Evolutionary conservation across 2,888 invertebrate species (phyloP).

Genomic region (Osmoderma eremita): DNA sequence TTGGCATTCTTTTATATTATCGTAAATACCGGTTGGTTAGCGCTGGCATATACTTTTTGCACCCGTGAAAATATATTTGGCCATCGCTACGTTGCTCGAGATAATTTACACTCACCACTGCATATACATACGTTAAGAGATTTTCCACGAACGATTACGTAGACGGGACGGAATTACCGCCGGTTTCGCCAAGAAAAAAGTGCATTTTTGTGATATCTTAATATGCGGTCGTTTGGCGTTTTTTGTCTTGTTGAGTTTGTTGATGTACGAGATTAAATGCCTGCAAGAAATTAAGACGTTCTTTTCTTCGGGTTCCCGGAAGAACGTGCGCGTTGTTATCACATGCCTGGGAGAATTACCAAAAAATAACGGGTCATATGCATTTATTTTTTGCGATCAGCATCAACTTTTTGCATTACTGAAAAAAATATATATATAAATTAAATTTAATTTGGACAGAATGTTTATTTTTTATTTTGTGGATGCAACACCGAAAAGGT

Average conservation of each 20-base stretch:
- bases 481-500: too few species aligned
- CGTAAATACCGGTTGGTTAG: background rate
- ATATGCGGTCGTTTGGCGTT: background rate
- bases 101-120: slow-evolving; percentile 33
- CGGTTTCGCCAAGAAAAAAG: background rate
- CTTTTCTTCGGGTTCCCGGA: slow-evolving; percentile 11
- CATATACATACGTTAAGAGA: background rate
- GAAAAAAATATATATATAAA: too few species aligned
- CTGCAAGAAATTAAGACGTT: slow-evolving; percentile 3
- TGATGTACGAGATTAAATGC: background rate
- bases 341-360: too few species aligned
- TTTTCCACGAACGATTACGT: slow-evolving; percentile 15
- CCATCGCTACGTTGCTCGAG: background rate
- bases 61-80: background rate
- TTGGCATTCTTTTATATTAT: too few species aligned
- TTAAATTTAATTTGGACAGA: too few species aligned
- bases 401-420: too few species aligned
- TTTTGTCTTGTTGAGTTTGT: background rate
- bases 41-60: background rate
- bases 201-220: slow-evolving; percentile 15
- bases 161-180: background rate
- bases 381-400: too few species aligned
- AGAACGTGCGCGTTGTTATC: background rate
- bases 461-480: too few species aligned
- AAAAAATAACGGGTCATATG: too few species aligned